Base-by-base conservation (phyloP, 2,113 vertebrate genomes). In the Hipposideros armiger region DNA sequence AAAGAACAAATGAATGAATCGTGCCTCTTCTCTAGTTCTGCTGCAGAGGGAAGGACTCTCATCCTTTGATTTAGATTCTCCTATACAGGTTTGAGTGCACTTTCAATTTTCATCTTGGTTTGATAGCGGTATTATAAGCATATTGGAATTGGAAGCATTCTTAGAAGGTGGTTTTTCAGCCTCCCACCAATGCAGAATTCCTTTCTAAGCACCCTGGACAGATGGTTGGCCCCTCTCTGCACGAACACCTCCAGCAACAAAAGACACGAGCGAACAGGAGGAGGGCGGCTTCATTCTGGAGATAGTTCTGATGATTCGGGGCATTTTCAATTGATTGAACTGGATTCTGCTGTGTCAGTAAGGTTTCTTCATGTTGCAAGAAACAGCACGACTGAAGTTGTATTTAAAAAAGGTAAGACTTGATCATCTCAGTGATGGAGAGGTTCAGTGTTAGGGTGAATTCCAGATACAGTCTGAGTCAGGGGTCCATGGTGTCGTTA, bases 141-240 rank as follows among this genome's bases (percentile, higher is more conserved):
- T n/a, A 22, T 19, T 1, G 20, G 52, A 64, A 83, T 56, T 77
- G 14, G 22, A 89, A 86, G 32, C 4, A 13, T 88, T 91, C 77
- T 91, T 62, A 86, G 89, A 88, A 96, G 22, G 56, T 52, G 28
- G 24, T 22, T 95, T 89, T 73, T 82, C 28, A 80, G 28, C 26
- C 7, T 96, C 36, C 66, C 28, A 62, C 78, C 32, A 47, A 67
- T 6, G 60, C 42, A 54, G 45, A 92, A 72, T 86, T 69, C 6
- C 19, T 86, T 93, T 95, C 50, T 77, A 88, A 94, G 60, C 54
- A 58, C 73, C 47, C 15, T 77, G 36, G 66, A 52, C 88, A 94
- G 95, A 86, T 74, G 62, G 82, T n/a, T 77, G 54, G 36, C 54
- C 60, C 69, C 16, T 45, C 58, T 77, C 73, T 90, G 32, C n/a